These are phyloP conservation scores for Bovichtus variegatus DNA, from an alignment of 2,797 vertebrate genomes.

Conservation along the genomic window DNA sequence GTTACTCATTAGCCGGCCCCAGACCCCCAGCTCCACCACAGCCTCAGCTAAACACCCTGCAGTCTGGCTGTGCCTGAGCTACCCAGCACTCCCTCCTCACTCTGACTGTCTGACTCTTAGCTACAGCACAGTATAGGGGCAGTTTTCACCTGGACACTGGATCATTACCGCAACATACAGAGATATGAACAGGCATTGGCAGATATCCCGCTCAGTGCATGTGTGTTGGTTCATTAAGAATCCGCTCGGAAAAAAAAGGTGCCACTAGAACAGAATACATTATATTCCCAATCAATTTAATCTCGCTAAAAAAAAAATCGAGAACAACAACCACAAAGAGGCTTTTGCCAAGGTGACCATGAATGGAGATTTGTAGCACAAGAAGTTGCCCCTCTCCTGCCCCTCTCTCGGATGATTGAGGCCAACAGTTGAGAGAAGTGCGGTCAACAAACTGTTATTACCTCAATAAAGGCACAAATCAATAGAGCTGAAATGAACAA, in stretches of 20 bases:
- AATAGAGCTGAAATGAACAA: constrained; percentile 96
- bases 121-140: constrained; percentile 32
- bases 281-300: constrained; percentile 51
- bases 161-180: constrained; percentile 61
- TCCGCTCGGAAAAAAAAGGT: background rate
- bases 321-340: constrained; percentile 39
- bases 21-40: constrained; percentile 68
- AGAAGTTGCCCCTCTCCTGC: constrained; percentile 71
- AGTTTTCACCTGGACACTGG: constrained; percentile 58
- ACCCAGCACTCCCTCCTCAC: constrained; percentile 39
- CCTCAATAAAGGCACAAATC: constrained; percentile 94
- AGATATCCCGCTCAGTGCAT: constrained; percentile 38
- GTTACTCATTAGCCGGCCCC: constrained; percentile 81
- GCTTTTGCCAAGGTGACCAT: constrained; percentile 18
- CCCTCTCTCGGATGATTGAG: constrained; percentile 87
- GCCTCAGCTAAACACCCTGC: constrained; percentile 60
- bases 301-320: constrained; percentile 48
- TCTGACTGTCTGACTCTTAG: constrained; percentile 45
- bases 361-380: constrained; percentile 58
- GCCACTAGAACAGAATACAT: constrained; percentile 43
- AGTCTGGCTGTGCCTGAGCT: constrained; percentile 49
- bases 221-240: constrained; percentile 48
- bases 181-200: constrained; percentile 42
- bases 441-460: constrained; percentile 95
- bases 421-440: constrained; percentile 91